Conservation (phyloP, 2,113 vertebrate genomes). For the Tursiops truncatus region DNA sequence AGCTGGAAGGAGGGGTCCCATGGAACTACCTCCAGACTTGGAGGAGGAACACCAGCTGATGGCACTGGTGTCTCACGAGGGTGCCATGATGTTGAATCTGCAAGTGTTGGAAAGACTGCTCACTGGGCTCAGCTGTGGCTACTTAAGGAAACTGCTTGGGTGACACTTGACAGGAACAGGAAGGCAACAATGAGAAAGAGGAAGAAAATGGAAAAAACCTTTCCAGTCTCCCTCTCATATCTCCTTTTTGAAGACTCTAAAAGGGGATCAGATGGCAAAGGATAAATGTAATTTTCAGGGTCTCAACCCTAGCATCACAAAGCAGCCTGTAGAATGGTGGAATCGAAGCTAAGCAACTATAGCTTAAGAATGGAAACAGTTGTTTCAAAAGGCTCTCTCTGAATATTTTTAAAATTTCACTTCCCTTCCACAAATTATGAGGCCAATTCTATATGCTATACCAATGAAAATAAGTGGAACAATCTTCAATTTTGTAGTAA, state of each 20-base stretch:
- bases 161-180: neutral
- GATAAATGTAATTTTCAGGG: neutral
- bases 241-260: neutral
- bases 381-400: neutral
- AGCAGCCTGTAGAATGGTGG: neutral
- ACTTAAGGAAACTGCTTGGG: neutral
- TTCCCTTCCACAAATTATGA: neutral
- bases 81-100: neutral
- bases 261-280: neutral
- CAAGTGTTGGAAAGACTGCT: neutral
- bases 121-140: neutral
- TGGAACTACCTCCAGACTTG: neutral
- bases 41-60: no score
- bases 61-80: neutral
- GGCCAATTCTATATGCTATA: neutral
- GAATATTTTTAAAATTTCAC: neutral
- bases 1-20: fast-evolving
- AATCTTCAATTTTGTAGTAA: neutral
- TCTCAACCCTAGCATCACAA: neutral
- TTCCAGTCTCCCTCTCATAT: neutral
- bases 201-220: neutral
- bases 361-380: neutral
- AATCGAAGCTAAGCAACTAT: neutral
- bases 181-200: neutral
- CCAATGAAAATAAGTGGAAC: neutral